phyloP scores from a whole-genome alignment of 2,797 vertebrate species.

The Sebastolobus alascanus region DNA sequence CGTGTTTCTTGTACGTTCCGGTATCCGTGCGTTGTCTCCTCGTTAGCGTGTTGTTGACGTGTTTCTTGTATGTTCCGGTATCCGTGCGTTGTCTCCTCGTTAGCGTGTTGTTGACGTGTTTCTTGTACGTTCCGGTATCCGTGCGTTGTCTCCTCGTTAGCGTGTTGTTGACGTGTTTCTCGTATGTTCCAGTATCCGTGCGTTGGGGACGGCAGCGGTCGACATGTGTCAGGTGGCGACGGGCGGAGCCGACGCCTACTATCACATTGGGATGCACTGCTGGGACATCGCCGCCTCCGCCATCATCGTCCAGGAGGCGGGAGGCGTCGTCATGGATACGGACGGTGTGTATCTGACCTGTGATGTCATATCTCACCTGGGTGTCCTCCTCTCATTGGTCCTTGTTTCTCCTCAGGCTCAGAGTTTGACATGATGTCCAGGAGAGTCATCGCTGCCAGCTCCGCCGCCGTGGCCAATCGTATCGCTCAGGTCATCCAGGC shows the following conservation, averaged over 20 bases:
- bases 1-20: too few relatives aligned
- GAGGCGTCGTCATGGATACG: constrained; percentile 87
- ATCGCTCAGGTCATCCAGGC: constrained; percentile 49
- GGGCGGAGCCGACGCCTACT: constrained; percentile 90
- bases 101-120: background rate
- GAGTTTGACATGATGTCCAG: constrained; percentile 76
- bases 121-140: too few relatives aligned
- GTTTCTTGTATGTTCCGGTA: too few relatives aligned
- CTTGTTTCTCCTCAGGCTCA: constrained; percentile 44
- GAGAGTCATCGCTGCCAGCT: constrained; percentile 73
- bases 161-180: constrained; percentile 53
- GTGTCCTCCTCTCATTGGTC: constrained; percentile 5
- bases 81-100: too few relatives aligned
- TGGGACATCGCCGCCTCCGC: constrained; percentile 93
- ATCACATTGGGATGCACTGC: constrained; percentile 93
- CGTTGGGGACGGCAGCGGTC: constrained; percentile 90
- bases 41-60: too few relatives aligned
- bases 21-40: too few relatives aligned
- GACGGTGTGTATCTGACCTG: constrained; percentile 76
- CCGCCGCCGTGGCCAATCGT: constrained; percentile 39
- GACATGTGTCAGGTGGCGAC: constrained; percentile 92
- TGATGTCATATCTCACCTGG: background rate
- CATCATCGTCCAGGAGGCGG: constrained; percentile 89
- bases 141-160: background rate
- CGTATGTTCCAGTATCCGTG: constrained; percentile 71